Conservation (phyloP, 2,888 invertebrate species). For the Tenodera sinensis region DNA sequence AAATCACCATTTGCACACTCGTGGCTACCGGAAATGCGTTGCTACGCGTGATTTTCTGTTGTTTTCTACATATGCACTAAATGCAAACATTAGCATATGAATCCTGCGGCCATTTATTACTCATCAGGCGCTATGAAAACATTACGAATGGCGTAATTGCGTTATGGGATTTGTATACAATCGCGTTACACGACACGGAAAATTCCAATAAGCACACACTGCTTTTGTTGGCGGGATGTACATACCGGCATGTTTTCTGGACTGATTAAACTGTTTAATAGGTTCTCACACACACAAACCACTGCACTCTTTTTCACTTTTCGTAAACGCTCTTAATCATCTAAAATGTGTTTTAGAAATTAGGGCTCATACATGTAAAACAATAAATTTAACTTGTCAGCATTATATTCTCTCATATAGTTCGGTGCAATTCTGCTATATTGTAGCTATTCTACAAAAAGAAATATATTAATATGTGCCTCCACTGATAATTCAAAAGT, state of each 20-base stretch:
- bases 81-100: not conserved
- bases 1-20: not conserved
- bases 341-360: not conserved
- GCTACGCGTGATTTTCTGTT: not conserved
- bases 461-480: too few species aligned
- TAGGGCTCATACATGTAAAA: not conserved
- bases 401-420: not conserved
- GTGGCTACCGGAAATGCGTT: not conserved
- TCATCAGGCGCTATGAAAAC: not conserved
- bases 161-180: not conserved
- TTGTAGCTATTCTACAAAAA: too few species aligned
- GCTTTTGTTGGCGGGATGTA: not conserved
- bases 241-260: not conserved
- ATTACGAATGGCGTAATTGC: not conserved
- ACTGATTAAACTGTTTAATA: not conserved
- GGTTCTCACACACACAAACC: not conserved
- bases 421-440: not conserved
- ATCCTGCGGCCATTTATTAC: not conserved
- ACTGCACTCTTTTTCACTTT: not conserved
- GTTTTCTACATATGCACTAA: not conserved
- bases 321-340: not conserved
- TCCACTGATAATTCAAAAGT: too few species aligned
- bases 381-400: not conserved
- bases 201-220: not conserved
- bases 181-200: not conserved